Conservation (phyloP, 1,140 invertebrate species). For the Hormaphis cornu region DNA sequence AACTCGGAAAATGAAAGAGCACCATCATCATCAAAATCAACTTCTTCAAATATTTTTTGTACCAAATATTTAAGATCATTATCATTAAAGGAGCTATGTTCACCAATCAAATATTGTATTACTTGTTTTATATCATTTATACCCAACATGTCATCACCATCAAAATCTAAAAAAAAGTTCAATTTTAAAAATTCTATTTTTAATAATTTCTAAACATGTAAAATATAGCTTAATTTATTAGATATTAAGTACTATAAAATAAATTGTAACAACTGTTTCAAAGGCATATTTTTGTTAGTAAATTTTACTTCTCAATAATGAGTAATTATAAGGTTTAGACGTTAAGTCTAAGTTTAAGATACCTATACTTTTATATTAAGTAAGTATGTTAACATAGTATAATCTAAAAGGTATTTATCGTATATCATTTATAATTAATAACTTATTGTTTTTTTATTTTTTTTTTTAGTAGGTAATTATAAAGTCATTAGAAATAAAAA, state of each 20-base stretch:
- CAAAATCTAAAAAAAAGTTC: conserved; percentile 62
- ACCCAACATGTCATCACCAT: conserved; percentile 81
- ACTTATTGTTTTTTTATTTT: no score
- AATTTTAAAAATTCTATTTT: neutral
- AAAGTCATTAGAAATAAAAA: no score
- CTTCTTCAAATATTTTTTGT: conserved; percentile 74
- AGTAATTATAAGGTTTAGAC: no score
- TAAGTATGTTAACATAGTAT: no score
- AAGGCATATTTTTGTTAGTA: no score
- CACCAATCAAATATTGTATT: conserved; percentile 58
- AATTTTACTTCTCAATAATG: no score
- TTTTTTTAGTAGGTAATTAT: no score
- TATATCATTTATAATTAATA: no score
- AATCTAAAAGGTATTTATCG: no score
- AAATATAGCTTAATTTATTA: neutral
- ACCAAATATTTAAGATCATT: conserved; percentile 60
- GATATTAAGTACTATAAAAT: neutral
- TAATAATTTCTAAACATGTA: neutral
- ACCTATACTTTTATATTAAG: no score
- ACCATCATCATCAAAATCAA: conserved; percentile 85
- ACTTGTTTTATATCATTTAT: conserved; percentile 64
- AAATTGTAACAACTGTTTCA: no score
- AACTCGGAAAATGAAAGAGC: conserved; percentile 87
- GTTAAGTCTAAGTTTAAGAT: no score
- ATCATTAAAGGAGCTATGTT: conserved; percentile 53